Conservation (phyloP, 2,113 vertebrate genomes). For the Neolamprologus variostigma region DNA sequence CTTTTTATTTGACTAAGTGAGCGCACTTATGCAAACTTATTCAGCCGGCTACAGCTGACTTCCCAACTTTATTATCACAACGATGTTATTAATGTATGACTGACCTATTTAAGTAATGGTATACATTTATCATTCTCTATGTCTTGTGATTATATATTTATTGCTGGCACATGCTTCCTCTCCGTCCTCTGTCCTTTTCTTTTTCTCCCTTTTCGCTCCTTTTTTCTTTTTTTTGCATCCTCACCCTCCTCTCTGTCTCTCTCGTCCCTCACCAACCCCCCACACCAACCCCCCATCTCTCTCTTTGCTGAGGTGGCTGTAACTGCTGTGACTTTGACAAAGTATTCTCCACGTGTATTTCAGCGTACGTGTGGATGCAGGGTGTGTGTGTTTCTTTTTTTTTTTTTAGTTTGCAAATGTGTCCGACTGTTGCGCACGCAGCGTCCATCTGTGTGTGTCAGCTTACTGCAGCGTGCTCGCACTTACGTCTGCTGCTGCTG, state of each 20-base stretch:
- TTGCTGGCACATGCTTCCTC: constrained; percentile 9
- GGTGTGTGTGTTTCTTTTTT: background rate
- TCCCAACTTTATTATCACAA: constrained; percentile 36
- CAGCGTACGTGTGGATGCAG: background rate
- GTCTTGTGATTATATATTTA: constrained; percentile 49
- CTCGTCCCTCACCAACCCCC: background rate
- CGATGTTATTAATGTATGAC: constrained; percentile 49
- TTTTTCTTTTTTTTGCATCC: background rate
- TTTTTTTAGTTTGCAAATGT: background rate
- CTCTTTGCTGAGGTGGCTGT: constrained; percentile 72
- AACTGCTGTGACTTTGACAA: constrained; percentile 76
- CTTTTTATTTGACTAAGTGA: constrained; percentile 36
- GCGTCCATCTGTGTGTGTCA: background rate
- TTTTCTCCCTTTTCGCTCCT: background rate
- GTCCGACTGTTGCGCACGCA: background rate
- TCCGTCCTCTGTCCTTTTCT: background rate
- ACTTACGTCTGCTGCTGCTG: background rate
- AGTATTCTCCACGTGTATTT: constrained; percentile 54
- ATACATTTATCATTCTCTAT: constrained; percentile 47
- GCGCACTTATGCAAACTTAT: constrained; percentile 14
- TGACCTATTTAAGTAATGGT: constrained; percentile 56
- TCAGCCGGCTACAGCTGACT: constrained; percentile 15
- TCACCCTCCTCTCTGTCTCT: background rate
- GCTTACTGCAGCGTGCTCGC: constrained; percentile 12
- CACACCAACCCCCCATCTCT: constrained; percentile 22